Conservation (phyloP, 2,888 invertebrate species). For the Dermolepida albohirtum region DNA sequence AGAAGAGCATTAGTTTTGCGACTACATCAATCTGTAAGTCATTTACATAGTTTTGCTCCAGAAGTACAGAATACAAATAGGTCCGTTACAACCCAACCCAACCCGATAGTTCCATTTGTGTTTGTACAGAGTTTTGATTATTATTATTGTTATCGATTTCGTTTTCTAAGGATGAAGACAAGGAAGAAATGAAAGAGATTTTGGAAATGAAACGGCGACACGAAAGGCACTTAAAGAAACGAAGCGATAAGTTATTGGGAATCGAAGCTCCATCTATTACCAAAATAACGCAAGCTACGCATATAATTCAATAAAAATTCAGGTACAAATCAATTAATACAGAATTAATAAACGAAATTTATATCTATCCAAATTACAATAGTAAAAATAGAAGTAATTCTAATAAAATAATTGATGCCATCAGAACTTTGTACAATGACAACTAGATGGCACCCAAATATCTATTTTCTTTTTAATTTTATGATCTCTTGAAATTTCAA, state of each 20-base stretch:
- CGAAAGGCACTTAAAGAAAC: conserved; percentile 80
- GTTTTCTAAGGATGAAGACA: conserved; percentile 84
- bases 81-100: no score
- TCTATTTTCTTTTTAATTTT: no score
- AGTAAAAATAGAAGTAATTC: background rate
- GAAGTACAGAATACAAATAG: no score
- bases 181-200: conserved; percentile 94
- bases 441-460: no score
- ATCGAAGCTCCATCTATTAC: conserved; percentile 4
- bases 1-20: conserved; percentile 87
- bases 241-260: conserved; percentile 56
- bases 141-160: no score
- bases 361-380: background rate
- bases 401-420: no score
- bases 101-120: no score
- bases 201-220: conserved; percentile 90
- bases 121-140: no score
- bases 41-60: background rate
- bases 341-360: background rate
- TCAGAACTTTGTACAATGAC: no score
- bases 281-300: conserved; percentile 26
- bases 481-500: no score
- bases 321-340: background rate
- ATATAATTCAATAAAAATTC: conserved; percentile 34
- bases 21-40: conserved; percentile 85